Base-by-base conservation (phyloP, 2,888 invertebrate genomes). In the Eurytoma adleriae region DNA sequence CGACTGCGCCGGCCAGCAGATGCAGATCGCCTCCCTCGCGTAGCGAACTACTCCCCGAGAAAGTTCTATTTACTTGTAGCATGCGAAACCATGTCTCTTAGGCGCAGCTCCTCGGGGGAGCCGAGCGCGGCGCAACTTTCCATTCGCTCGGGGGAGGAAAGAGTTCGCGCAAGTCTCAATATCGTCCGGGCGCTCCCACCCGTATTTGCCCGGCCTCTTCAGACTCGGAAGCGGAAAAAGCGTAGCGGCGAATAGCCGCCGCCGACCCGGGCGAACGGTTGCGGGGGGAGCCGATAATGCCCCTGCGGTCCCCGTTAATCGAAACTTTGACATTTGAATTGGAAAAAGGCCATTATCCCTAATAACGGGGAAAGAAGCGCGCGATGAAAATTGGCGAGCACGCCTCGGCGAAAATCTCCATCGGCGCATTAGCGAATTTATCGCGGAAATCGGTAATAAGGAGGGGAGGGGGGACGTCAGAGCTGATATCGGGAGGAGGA, bases 31-130 rank as follows among this genome's bases (percentile, higher is more conserved):
- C 30, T 3, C 30, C 30, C 30, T 30, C 30, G 24, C 24, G 24
- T 27, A 57, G 13, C 54, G n/a, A 40, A 57, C 40, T 57, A 54
- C n/a, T 54, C 54, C 30, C 67, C 61, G 14, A n/a, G 30, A 74
- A 74, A 74, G n/a, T 76, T 76, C 70, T 77, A 70, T 77, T 77
- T 77, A 54, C 77, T 76, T 70, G 48, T 16, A 56, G 54, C 61
- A 20, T 12, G 24, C 68, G 27, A 62, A 27, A 27, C 10, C 66
- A n/a, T 48, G 48, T 66, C 66, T 48, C 66, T 66, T 27, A 20
- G 13, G n/a, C 61, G 52, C 52, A 52, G 20, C 52, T 68, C 64
- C 20, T 64, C 64, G 13, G 30, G 64, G 73, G 54, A 74, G 56
- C 56, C 54, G 27, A 24, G 48, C n/a, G 52, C 48, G 20, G 61